These are phyloP conservation scores for Liodrosophila aerea DNA, from an alignment of 2,888 invertebrate species.

Conservation along the genomic window DNA sequence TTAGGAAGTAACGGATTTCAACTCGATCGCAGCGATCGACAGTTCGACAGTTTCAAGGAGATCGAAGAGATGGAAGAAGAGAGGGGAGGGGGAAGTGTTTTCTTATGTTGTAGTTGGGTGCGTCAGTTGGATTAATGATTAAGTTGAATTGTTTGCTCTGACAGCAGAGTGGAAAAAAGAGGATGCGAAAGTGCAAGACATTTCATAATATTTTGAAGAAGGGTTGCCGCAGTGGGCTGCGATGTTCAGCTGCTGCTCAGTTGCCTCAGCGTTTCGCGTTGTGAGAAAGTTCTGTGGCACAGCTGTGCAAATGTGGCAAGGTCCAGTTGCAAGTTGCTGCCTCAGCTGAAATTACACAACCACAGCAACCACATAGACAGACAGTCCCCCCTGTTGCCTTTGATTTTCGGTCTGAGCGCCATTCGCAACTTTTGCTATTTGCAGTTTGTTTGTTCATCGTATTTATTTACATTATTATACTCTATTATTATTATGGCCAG, in stretches of 20 bases:
- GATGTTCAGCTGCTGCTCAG: not conserved
- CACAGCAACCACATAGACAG: not conserved
- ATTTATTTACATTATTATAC: constrained; percentile 40
- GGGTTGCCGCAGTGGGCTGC: constrained; percentile 14
- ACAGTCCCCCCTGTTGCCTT: not conserved
- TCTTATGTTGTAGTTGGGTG: constrained; percentile 19
- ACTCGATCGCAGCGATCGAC: constrained; percentile 34
- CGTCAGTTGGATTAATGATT: constrained; percentile 58
- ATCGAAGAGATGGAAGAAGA: constrained; percentile 16
- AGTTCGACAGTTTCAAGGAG: constrained; percentile 32
- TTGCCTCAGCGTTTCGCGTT: too few relatives aligned
- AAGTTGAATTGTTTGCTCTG: constrained; percentile 57
- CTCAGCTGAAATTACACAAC: too few relatives aligned
- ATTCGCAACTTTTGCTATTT: constrained; percentile 34
- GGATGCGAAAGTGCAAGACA: constrained; percentile 7
- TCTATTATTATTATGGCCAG: constrained; percentile 37
- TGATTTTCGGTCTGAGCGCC: not conserved
- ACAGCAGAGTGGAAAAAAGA: constrained; percentile 17
- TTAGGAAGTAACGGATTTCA: constrained; percentile 47
- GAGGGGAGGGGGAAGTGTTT: constrained; percentile 58
- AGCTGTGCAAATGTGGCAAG: constrained; percentile 22
- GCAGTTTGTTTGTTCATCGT: constrained; percentile 40
- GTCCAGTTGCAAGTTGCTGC: constrained; percentile 14
- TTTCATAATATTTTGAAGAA: constrained; percentile 50
- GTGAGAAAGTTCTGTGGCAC: constrained; percentile 14